phyloP scores from a whole-genome alignment of 1,140 invertebrate species.

The Geopemphigus sp. region DNA sequence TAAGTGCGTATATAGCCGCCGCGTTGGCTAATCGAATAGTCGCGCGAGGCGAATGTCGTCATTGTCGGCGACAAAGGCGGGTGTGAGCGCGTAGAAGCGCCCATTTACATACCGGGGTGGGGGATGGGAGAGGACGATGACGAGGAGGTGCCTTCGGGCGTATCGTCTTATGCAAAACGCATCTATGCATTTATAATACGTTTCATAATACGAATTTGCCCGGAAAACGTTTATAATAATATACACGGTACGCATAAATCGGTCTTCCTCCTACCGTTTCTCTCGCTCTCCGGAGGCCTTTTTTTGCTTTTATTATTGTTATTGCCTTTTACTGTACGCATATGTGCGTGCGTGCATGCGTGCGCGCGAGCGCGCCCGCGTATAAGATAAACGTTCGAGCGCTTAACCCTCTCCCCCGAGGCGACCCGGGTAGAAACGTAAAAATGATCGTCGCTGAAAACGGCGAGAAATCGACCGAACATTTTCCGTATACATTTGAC shows the following conservation, averaged over 20 bases:
- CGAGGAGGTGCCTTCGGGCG: conserved; percentile 37
- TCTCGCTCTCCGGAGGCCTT: conserved; percentile 3
- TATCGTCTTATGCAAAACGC: conserved; percentile 50
- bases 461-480: too few relatives aligned
- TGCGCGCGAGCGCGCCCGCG: background rate
- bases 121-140: too few relatives aligned
- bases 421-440: background rate
- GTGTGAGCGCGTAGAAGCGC: background rate
- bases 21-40: conserved; percentile 40
- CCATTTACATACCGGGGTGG: too few relatives aligned
- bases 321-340: conserved; percentile 7
- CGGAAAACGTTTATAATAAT: conserved; percentile 47
- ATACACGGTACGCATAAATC: conserved; percentile 26
- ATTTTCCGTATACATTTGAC: too few relatives aligned
- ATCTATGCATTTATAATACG: conserved; percentile 49
- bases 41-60: conserved; percentile 35
- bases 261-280: background rate
- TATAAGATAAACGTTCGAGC: background rate
- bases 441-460: too few relatives aligned
- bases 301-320: conserved; percentile 43
- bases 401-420: background rate
- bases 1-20: background rate
- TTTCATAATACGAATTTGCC: conserved; percentile 46
- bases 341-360: background rate
- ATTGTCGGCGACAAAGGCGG: conserved; percentile 23